Evolutionary conservation across 2,888 invertebrate genomes (phyloP), one percentile per base, ranked within the genome.

Genomic region (Yponomeuta sedellus): DNA sequence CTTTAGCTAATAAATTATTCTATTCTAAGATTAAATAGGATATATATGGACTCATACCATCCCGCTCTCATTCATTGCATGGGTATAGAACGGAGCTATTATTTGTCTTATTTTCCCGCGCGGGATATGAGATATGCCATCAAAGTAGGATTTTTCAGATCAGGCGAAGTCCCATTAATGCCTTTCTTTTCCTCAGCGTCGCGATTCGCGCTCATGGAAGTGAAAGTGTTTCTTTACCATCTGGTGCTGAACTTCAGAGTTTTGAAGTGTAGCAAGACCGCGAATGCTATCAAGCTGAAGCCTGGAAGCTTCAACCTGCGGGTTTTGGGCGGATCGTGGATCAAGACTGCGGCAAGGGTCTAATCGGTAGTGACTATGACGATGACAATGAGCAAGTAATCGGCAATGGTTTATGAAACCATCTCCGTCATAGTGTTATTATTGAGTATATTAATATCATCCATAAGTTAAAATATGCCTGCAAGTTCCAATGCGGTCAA

Each of bases 191-290:
- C 73, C 74, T 25, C 75, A 86, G 86, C 79, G 10, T 77, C 78
- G 19, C 80, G 91, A 66, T 92, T 92, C 67, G 90, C 91, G 0
- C 70, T 84, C 2, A 72, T 89, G 70, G 86, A 88, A 70, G 56
- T 83, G 2, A 91, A 91, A 71, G 76, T 86, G 0, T 69, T 87
- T 0, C 66, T 90, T 1, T 84, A 77, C 71, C 67, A 79, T 12
- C 61, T 91, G 22, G 65, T 90, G 0, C 64, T 77, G 3, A 83
- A 85, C 70, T 89, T 84, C 72, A 78, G 79, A 69, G 74, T 90
- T 1, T 52, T 77, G 1, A 82, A 82, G n/a, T 79, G 83, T 20
- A 72, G 75, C 1, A 88, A 85, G 67, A 92, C 90, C 0, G 52
- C 69, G 0, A 74, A 88, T 2, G 91, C 92, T 0, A 74, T 91